Percentiles rank a stretch among this genome's conserved stretches.
Evolutionary conservation across 2,888 invertebrate species (phyloP).

Genomic region (Copidosoma aretas): DNA sequence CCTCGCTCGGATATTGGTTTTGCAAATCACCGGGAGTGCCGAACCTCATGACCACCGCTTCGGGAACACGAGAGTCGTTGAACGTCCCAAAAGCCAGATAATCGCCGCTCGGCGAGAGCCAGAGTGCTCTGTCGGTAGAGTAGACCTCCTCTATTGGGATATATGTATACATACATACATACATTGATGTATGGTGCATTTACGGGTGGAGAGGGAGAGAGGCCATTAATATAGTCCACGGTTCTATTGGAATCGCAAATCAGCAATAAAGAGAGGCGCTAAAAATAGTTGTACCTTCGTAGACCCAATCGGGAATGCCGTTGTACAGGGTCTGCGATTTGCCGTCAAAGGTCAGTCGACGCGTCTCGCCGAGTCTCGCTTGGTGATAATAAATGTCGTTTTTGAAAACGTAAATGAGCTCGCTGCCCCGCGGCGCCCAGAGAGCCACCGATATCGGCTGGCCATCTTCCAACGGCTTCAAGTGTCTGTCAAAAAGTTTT

Average conservation of each 20-base stretch:
- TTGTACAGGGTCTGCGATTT: conserved; percentile 74
- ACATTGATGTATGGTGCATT: no score
- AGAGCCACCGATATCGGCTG: conserved; percentile 69
- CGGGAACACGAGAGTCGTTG: conserved; percentile 73
- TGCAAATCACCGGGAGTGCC: conserved; percentile 67
- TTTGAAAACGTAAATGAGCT: conserved; percentile 70
- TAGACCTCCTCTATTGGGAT: conserved; percentile 76
- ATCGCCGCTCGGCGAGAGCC: conserved; percentile 78
- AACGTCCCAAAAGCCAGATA: conserved; percentile 75
- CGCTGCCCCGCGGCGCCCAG: conserved; percentile 67
- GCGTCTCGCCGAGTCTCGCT: conserved; percentile 48
- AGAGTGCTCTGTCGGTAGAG: conserved; percentile 70
- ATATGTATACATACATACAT: no score
- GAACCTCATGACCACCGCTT: conserved; percentile 71
- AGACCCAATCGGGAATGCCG: conserved; percentile 91
- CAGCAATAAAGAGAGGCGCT: no score
- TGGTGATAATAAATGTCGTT: conserved; percentile 74
- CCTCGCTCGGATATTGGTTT: conserved; percentile 73
- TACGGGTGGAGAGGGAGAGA: no score
- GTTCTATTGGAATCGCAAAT: no score
- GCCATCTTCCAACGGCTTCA: not conserved
- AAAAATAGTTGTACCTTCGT: conserved; percentile 72
- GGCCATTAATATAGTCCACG: no score
- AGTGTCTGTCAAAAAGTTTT: not conserved
- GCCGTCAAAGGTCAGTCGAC: conserved; percentile 70